phyloP scores from a whole-genome alignment of 1,140 invertebrate genomes.

The Leguminivora glycinivorella region DNA sequence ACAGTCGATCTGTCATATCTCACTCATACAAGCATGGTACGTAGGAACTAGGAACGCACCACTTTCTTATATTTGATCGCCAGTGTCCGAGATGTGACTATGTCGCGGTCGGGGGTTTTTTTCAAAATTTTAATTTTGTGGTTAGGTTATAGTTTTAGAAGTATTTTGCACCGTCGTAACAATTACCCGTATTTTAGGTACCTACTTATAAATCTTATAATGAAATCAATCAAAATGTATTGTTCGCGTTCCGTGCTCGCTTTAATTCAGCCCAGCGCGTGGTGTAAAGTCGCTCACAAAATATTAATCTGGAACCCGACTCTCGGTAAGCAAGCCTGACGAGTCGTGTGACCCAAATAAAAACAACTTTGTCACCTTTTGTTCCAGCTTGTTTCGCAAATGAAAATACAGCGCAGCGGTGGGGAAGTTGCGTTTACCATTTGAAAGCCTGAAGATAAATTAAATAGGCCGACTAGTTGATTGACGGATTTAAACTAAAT shows the following conservation, averaged over 20 bases:
- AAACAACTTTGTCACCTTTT: conserved; percentile 54
- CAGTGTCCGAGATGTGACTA: too few relatives aligned
- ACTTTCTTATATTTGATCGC: too few relatives aligned
- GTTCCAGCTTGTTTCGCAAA: conserved; percentile 55
- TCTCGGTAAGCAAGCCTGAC: conserved; percentile 44
- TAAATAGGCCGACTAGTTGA: neutral
- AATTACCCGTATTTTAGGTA: neutral
- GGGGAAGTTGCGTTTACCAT: neutral
- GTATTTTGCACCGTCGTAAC: neutral
- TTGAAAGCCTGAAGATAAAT: neutral
- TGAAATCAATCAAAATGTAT: neutral
- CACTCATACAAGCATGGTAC: too few relatives aligned
- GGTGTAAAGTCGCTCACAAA: conserved; percentile 37
- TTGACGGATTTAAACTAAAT: neutral
- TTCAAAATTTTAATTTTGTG: too few relatives aligned
- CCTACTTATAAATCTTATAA: neutral
- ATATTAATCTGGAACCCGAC: conserved; percentile 57
- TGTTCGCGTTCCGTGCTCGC: neutral
- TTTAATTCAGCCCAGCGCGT: conserved; percentile 1
- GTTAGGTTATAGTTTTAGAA: too few relatives aligned
- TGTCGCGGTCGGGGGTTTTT: too few relatives aligned
- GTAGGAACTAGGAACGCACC: too few relatives aligned
- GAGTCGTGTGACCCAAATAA: conserved; percentile 53
- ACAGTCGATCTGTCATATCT: too few relatives aligned
- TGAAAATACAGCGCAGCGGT: conserved; percentile 34